Evolutionary conservation across 2,797 vertebrate genomes (phyloP).

Genomic region (Euphonia xanthogaster): DNA sequence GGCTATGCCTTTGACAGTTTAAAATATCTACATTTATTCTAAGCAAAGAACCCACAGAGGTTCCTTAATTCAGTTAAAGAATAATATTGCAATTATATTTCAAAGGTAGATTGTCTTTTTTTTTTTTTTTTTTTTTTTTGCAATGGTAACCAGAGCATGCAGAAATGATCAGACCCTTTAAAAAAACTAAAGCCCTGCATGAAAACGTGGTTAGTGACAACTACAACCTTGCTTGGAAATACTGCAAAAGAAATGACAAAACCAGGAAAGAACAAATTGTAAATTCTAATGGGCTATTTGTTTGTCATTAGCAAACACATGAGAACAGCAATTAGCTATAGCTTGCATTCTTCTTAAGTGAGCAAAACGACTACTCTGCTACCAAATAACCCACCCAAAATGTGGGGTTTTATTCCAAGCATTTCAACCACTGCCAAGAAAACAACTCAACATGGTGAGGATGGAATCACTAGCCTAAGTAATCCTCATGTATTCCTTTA

Average conservation of each 20-base stretch:
- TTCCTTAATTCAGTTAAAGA: slow-evolving; percentile 30
- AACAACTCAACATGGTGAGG: slow-evolving; percentile 62
- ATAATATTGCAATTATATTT: slow-evolving; percentile 64
- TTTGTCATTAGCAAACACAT: slow-evolving; percentile 67
- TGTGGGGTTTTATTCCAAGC: slow-evolving; percentile 73
- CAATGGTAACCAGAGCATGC: slow-evolving; percentile 35
- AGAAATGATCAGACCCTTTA: slow-evolving; percentile 37
- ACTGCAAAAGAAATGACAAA: slow-evolving; percentile 41
- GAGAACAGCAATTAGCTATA: slow-evolving; percentile 70
- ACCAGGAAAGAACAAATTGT: slow-evolving; percentile 12
- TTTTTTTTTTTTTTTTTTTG: slow-evolving; percentile 9
- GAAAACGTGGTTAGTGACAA: slow-evolving; percentile 54
- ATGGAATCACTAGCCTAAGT: slow-evolving; percentile 75
- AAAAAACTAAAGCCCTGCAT: slow-evolving; percentile 40
- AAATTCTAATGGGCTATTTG: slow-evolving; percentile 63
- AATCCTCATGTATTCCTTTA: slow-evolving; percentile 79
- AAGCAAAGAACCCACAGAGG: slow-evolving; percentile 8
- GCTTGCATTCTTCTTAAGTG: slow-evolving; percentile 69
- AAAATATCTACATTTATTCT: background rate
- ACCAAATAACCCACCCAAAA: slow-evolving; percentile 76
- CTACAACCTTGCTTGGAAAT: slow-evolving; percentile 59
- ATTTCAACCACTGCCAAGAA: slow-evolving; percentile 70
- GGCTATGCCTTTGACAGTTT: slow-evolving; percentile 27
- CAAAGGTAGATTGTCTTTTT: slow-evolving; percentile 21
- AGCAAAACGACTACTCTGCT: slow-evolving; percentile 67